A percentile compares a stretch with the other conserved stretches of the same genome.
Conservation (phyloP, 2,888 invertebrate species). For the Drosophila testacea region DNA sequence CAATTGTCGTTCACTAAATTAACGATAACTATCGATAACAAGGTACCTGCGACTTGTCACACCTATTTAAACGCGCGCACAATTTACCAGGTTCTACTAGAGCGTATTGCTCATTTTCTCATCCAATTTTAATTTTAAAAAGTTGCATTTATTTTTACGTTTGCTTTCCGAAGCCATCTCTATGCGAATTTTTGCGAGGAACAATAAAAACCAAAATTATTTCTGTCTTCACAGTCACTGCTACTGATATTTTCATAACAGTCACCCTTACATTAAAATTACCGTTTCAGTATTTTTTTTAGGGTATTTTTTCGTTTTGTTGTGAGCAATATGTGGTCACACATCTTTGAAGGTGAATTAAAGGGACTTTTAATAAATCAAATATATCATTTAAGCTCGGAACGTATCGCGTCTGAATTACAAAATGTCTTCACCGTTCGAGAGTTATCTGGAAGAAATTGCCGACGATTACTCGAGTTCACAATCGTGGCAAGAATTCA, state of each 20-base stretch:
- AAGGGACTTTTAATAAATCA: too few species aligned
- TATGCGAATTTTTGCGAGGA: too few species aligned
- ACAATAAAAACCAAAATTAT: too few species aligned
- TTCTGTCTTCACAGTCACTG: not conserved
- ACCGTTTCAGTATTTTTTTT: not conserved
- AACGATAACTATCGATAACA: not conserved
- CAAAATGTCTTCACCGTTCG: constrained; percentile 8
- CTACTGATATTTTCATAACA: not conserved
- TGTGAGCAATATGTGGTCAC: not conserved
- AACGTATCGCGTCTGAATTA: not conserved
- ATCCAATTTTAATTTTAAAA: not conserved
- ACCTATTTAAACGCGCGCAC: not conserved
- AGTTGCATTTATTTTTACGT: too few species aligned
- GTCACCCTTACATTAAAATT: not conserved
- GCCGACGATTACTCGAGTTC: not conserved
- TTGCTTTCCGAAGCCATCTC: too few species aligned
- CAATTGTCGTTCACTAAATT: too few species aligned
- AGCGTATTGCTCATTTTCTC: not conserved
- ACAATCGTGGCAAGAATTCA: not conserved
- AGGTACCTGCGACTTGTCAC: not conserved
- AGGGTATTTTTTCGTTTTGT: not conserved
- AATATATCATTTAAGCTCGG: not conserved
- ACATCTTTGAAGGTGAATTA: not conserved
- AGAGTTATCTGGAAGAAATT: not conserved
- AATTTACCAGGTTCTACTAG: too few species aligned